Conservation (phyloP, 2,888 invertebrate genomes). For the Abrostola triplasia region DNA sequence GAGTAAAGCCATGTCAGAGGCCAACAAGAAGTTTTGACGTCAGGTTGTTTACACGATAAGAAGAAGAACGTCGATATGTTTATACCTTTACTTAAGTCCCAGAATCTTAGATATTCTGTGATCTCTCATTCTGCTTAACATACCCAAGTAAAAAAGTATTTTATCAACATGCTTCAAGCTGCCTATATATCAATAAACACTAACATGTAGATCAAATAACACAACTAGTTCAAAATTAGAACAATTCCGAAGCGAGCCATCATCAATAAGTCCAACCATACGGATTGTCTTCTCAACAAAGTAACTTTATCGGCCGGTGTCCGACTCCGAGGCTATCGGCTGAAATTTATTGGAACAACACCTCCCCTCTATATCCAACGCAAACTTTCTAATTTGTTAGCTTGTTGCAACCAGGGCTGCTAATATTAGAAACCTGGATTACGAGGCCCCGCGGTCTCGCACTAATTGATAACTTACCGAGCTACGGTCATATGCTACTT, state of each 20-base stretch:
- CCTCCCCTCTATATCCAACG: conserved; percentile 61
- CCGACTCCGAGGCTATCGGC: conserved; percentile 48
- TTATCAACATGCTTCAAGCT: too few relatives aligned
- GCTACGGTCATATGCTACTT: background rate
- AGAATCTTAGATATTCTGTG: too few relatives aligned
- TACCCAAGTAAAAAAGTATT: too few relatives aligned
- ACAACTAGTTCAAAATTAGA: too few relatives aligned
- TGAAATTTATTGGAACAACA: conserved; percentile 68
- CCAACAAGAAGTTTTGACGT: too few relatives aligned
- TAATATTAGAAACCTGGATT: conserved; percentile 32
- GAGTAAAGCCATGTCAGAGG: too few relatives aligned
- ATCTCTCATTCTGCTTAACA: too few relatives aligned
- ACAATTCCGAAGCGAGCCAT: background rate
- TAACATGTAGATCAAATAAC: too few relatives aligned
- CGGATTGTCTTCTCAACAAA: conserved; percentile 41
- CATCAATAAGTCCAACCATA: conserved; percentile 41
- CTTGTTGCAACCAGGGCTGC: conserved; percentile 53
- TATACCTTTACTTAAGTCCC: too few relatives aligned
- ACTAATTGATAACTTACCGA: conserved; percentile 38
- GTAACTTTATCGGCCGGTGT: conserved; percentile 52
- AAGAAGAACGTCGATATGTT: too few relatives aligned
- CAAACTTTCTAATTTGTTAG: conserved; percentile 78
- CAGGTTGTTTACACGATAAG: too few relatives aligned
- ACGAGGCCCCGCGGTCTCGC: conserved; percentile 17
- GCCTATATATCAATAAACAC: too few relatives aligned